A percentile compares a stretch with the other conserved stretches of the same genome.
Conservation (phyloP, 2,888 invertebrate species). For the Eupithecia subfuscata region DNA sequence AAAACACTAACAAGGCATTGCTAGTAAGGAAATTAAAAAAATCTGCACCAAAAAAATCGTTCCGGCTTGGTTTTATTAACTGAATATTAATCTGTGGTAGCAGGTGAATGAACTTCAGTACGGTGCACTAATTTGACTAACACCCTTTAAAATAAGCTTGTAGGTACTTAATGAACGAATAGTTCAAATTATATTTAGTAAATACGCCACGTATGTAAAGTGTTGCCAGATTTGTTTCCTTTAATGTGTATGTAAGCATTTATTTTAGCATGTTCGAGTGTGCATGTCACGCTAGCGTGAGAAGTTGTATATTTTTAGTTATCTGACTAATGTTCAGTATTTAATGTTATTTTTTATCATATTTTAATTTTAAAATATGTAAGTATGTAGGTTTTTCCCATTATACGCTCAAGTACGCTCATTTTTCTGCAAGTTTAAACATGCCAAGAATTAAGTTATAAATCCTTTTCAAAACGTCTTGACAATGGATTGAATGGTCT, state of each 20-base stretch:
- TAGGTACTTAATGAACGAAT: slow-evolving; percentile 27
- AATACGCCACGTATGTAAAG: slow-evolving; percentile 15
- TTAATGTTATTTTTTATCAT: slow-evolving; percentile 2
- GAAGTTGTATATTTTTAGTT: slow-evolving; percentile 22
- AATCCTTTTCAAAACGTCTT: neutral
- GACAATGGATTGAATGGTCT: neutral
- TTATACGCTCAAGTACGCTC: neutral
- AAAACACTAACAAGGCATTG: too few species aligned
- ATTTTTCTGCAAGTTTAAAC: neutral
- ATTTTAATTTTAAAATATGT: neutral
- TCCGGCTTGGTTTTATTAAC: too few species aligned
- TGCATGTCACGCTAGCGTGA: slow-evolving; percentile 27
- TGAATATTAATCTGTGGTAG: too few species aligned
- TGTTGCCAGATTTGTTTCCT: slow-evolving; percentile 11
- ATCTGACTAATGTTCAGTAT: slow-evolving; percentile 19
- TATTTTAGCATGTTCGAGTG: slow-evolving; percentile 16
- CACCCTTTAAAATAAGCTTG: neutral
- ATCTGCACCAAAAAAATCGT: too few species aligned
- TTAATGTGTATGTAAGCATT: slow-evolving; percentile 19
- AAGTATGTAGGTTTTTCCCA: neutral
- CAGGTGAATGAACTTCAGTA: too few species aligned
- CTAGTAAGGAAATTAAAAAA: too few species aligned
- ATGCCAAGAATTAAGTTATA: neutral
- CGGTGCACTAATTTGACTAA: too few species aligned
- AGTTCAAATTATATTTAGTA: slow-evolving; percentile 19